Evolutionary conservation across 2,888 invertebrate species (phyloP).

Genomic region (Schizaphis graminum): DNA sequence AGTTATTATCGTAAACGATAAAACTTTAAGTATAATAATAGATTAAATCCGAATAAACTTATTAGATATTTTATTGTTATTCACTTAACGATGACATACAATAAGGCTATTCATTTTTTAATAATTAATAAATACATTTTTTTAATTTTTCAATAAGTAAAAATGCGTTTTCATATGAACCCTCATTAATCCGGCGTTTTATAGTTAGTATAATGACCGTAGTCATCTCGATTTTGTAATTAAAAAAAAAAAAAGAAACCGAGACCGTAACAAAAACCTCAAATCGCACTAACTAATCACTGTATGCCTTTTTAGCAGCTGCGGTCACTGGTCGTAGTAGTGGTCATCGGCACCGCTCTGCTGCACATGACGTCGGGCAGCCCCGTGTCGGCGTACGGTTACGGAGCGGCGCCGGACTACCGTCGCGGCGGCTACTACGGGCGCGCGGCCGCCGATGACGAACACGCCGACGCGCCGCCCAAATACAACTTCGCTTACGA

Average conservation of each 20-base stretch:
- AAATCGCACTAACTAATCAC: background rate
- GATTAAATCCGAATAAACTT: too few relatives aligned
- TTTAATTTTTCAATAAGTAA: too few relatives aligned
- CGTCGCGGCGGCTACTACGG: background rate
- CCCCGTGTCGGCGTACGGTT: constrained; percentile 51
- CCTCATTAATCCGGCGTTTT: too few relatives aligned
- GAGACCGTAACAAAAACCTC: background rate
- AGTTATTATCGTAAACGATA: too few relatives aligned
- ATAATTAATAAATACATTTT: too few relatives aligned
- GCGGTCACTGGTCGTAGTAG: background rate
- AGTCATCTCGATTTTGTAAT: background rate
- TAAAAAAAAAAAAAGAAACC: background rate
- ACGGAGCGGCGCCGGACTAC: background rate
- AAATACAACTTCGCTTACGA: constrained; percentile 68
- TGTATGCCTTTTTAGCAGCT: background rate
- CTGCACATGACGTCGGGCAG: background rate
- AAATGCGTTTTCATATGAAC: too few relatives aligned
- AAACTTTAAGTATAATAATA: too few relatives aligned
- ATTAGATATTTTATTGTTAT: too few relatives aligned
- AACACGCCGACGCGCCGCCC: constrained; percentile 66
- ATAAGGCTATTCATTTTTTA: too few relatives aligned
- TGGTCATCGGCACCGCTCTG: background rate
- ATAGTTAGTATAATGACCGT: too few relatives aligned
- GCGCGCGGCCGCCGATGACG: background rate
- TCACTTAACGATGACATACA: too few relatives aligned